These are phyloP conservation scores for Rhinatrema bivittatum DNA, from an alignment of 2,797 vertebrate genomes.

Conservation along the genomic window DNA sequence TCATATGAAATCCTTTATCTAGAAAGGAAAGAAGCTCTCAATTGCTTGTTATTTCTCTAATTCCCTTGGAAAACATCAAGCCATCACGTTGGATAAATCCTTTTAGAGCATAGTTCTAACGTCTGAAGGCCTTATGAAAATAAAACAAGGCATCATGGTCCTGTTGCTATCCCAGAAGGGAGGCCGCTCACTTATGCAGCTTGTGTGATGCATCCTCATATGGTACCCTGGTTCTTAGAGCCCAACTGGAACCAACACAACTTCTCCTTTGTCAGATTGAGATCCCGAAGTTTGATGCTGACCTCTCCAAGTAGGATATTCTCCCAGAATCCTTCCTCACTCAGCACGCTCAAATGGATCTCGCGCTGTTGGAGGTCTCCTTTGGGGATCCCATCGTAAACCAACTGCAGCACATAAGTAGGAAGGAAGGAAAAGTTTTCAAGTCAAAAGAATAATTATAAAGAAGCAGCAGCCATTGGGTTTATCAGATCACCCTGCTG, in stretches of 20 bases:
- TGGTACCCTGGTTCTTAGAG: slow-evolving; percentile 49
- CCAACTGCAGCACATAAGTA: slow-evolving; percentile 57
- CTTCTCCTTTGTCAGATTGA: slow-evolving; percentile 79
- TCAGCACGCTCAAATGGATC: slow-evolving; percentile 85
- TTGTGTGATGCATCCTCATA: slow-evolving; percentile 35
- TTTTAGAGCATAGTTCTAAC: not conserved
- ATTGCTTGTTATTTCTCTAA: slow-evolving; percentile 1
- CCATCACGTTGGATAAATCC: slow-evolving; percentile 3
- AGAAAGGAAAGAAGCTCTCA: slow-evolving; percentile 6
- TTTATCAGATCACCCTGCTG: too few species aligned
- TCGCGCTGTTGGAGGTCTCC: slow-evolving; percentile 88
- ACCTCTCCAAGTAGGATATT: slow-evolving; percentile 86
- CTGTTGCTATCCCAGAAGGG: not conserved
- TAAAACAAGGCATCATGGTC: not conserved
- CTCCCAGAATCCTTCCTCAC: slow-evolving; percentile 91
- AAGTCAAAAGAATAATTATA: too few species aligned
- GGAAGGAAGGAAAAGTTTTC: not conserved
- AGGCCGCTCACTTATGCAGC: not conserved
- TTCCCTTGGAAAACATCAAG: slow-evolving; percentile 11
- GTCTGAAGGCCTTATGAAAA: not conserved
- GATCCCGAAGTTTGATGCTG: slow-evolving; percentile 73
- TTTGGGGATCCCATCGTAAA: slow-evolving; percentile 82
- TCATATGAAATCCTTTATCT: slow-evolving; percentile 6
- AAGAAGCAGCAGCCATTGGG: too few species aligned
- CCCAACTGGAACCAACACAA: slow-evolving; percentile 88